Evolutionary conservation across 2,113 vertebrate genomes (phyloP).

Genomic region (Cyanoramphus novaezelandiae): DNA sequence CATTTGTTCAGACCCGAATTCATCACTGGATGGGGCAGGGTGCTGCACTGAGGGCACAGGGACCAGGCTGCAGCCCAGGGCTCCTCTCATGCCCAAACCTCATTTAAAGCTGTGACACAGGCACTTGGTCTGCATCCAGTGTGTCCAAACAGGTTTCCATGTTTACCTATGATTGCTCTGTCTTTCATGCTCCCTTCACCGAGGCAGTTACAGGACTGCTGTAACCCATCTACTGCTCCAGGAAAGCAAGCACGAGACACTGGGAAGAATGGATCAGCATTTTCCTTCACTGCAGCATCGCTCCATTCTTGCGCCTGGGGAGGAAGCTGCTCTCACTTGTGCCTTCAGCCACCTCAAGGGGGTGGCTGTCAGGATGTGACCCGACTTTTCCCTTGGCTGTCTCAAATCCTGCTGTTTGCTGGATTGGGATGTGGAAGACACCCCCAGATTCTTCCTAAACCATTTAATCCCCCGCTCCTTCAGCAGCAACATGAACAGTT

Average conservation of each 20-base stretch:
- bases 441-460: background rate
- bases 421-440: background rate
- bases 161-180: background rate
- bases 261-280: background rate
- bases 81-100: background rate
- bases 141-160: background rate
- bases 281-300: background rate
- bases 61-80: background rate
- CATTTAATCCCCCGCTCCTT: background rate
- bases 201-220: background rate
- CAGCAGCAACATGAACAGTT: background rate
- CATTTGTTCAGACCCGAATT: background rate
- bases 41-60: background rate
- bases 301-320: fast-evolving
- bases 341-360: background rate
- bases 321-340: background rate
- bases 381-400: background rate
- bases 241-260: background rate
- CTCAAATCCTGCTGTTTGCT: background rate
- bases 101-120: background rate
- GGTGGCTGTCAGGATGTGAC: background rate
- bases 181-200: background rate
- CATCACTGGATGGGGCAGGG: background rate
- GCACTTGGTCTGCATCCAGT: background rate
- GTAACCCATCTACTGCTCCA: background rate